phyloP scores from a whole-genome alignment of 1,140 invertebrate species.

The Muscidifurax raptorellus region DNA sequence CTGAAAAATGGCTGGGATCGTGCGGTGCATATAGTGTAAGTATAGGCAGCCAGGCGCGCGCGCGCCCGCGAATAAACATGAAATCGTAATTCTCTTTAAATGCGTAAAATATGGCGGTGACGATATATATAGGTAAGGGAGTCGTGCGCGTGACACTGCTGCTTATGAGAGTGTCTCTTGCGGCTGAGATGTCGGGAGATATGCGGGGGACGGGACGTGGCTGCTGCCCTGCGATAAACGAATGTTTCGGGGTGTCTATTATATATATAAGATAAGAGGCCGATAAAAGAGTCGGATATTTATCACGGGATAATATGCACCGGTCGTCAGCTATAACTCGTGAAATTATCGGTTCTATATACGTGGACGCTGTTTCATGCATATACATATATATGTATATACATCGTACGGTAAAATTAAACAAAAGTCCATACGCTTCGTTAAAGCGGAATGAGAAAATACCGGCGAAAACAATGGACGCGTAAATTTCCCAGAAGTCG shows the following conservation, averaged over 20 bases:
- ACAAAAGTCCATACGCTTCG: neutral
- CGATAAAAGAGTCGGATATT: neutral
- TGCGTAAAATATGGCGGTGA: conserved; percentile 10
- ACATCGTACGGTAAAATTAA: neutral
- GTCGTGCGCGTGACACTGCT: neutral
- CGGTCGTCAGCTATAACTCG: no score
- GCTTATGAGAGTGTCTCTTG: neutral
- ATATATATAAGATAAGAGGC: no score
- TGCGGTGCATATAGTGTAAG: neutral
- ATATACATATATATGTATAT: no score
- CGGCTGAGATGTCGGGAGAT: neutral
- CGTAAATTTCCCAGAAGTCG: neutral
- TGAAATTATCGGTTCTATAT: neutral
- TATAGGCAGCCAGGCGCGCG: neutral
- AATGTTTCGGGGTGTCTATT: neutral
- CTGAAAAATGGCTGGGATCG: conserved; percentile 38
- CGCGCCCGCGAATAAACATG: conserved; percentile 39
- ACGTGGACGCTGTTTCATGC: no score
- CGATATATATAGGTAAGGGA: neutral
- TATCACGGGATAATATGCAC: neutral
- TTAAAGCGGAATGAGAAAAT: neutral
- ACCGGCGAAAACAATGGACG: neutral
- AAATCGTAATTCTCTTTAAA: conserved; percentile 45
- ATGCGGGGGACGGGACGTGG: no score
- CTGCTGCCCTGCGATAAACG: neutral